phyloP scores from a whole-genome alignment of 1,140 invertebrate species.

The Drosophila sproati region DNA sequence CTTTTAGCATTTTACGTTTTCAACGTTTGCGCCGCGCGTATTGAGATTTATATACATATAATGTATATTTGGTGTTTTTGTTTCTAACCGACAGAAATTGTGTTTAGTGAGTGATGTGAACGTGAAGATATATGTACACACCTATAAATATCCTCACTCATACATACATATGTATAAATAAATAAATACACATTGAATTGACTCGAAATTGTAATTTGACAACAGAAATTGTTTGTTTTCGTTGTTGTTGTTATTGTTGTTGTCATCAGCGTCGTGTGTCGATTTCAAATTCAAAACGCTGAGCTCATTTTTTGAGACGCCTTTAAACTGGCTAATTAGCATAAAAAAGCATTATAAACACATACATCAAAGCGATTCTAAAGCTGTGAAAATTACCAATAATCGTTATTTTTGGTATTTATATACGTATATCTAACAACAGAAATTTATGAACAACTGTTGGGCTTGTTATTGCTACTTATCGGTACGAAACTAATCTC shows the following conservation, averaged over 20 bases:
- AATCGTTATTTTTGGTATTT: conserved; percentile 26
- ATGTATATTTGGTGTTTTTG: conserved; percentile 52
- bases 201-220: conserved; percentile 47
- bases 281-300: conserved; percentile 69
- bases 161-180: conserved; percentile 35
- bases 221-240: conserved; percentile 27
- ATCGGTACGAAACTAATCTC: conserved; percentile 24
- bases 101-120: conserved; percentile 47
- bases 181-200: conserved; percentile 43
- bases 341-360: conserved; percentile 69
- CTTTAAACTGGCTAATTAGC: conserved; percentile 63
- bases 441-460: conserved; percentile 21
- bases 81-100: conserved; percentile 37
- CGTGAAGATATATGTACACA: conserved; percentile 44
- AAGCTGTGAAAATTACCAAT: conserved; percentile 51
- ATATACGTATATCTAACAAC: conserved; percentile 17
- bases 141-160: conserved; percentile 13
- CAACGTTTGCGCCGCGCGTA: conserved; percentile 41
- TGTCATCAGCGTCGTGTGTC: conserved; percentile 39
- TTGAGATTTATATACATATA: conserved; percentile 52
- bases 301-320: conserved; percentile 75
- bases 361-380: conserved; percentile 45
- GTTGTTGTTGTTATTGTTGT: conserved; percentile 26
- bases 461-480: neutral
- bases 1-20: conserved; percentile 63